Base-by-base conservation (phyloP, 2,888 invertebrate species). In the Phragmatobia fuliginosa region DNA sequence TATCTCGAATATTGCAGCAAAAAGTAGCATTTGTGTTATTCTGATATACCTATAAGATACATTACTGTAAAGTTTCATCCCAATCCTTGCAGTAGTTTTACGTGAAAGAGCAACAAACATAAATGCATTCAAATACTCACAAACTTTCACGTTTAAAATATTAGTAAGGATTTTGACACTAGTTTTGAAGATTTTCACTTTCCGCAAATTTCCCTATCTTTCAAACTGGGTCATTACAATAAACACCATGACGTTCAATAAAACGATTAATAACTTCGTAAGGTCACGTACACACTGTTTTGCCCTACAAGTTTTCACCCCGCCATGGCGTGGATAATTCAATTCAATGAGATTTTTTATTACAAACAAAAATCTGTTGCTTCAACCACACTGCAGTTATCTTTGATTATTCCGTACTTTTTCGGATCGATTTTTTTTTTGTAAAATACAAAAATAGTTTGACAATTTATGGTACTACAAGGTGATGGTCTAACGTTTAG, bases 261-360 rank as follows among this genome's bases (percentile, higher is more conserved):
- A 74, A 72, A 71, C 73, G 74, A 76, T 77, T 76, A 45, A 73
- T 68, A 75, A 75, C 62, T 73, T 77, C 72, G 63, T 79, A 81
- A 80, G 72, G 83, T 83, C 83, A 83, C 84, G 83, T 83, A 83
- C 74, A 72, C 71, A 38, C 68, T 68, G 74, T 75, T 73, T 78
- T 79, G 76, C 74, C 75, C 71, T 66, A n/a, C 45, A 58, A 69
- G 71, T 76, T 81, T 75, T 75, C 80, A 74, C 73, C 74, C 76
- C 71, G 73, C 66, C 63, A 66, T 66, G 59, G 67, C 79, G 76
- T 81, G 64, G 62, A 80, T 72, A 79, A 78, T 79, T 72, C 67
- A 70, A 72, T 80, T 68, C 71, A 74, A 80, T 76, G 61, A 74
- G 63, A 66, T 66, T 72, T 75, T 72, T 64, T 59, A 75, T 75